Percentiles rank a stretch among this genome's conserved stretches.
phyloP scores from a whole-genome alignment of 1,140 invertebrate species.

The Luehdorfia chinensis region DNA sequence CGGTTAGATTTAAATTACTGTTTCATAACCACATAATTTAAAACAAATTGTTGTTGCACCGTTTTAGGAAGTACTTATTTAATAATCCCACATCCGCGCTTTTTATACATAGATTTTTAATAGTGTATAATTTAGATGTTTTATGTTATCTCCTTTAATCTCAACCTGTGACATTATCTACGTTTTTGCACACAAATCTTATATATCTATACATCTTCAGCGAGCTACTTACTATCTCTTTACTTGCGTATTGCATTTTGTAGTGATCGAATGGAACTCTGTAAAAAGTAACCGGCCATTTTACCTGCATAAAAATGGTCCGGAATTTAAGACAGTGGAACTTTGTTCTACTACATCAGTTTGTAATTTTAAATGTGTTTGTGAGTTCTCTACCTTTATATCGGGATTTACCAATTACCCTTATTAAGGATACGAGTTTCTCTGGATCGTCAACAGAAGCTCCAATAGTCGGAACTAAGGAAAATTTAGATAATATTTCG shows the following conservation, averaged over 20 bases:
- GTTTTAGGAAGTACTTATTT: too few species aligned
- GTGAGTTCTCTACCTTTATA: constrained; percentile 29
- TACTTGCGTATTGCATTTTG: constrained; percentile 25
- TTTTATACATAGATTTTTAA: too few species aligned
- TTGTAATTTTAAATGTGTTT: constrained; percentile 29
- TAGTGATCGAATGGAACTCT: constrained; percentile 35
- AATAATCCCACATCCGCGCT: too few species aligned
- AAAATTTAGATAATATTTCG: not conserved
- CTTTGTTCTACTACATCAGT: constrained; percentile 26
- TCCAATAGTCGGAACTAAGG: not conserved
- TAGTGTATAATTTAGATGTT: too few species aligned
- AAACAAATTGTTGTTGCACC: too few species aligned
- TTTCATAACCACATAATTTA: too few species aligned
- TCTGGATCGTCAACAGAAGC: not conserved
- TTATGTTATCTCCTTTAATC: too few species aligned
- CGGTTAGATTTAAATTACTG: too few species aligned
- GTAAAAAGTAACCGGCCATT: constrained; percentile 31
- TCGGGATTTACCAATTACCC: not conserved
- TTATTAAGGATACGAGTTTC: not conserved
- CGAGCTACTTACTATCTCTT: constrained; percentile 26
- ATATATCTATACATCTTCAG: constrained; percentile 19
- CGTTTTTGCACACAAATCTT: constrained; percentile 18
- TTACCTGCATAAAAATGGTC: constrained; percentile 41
- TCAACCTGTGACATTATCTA: constrained; percentile 47
- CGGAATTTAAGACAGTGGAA: constrained; percentile 46